phyloP scores from a whole-genome alignment of 2,888 invertebrate species.

The Notodonta ziczac region DNA sequence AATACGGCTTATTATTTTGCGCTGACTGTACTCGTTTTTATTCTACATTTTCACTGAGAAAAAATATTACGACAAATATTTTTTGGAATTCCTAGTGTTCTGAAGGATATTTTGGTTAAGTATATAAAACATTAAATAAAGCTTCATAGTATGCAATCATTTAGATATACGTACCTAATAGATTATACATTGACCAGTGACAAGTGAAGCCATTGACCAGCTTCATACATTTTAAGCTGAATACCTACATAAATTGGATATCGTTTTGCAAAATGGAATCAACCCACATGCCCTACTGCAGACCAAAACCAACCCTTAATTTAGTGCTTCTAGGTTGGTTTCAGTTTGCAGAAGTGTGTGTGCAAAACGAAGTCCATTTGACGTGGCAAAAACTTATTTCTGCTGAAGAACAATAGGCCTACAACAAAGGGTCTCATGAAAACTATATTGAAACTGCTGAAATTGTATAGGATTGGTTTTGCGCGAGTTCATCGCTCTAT shows the following conservation, averaged over 20 bases:
- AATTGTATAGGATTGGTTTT: slow-evolving; percentile 1
- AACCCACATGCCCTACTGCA: too few species aligned
- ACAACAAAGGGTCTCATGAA: slow-evolving; percentile 4
- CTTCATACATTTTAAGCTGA: not conserved
- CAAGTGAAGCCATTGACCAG: not conserved
- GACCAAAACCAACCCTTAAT: too few species aligned
- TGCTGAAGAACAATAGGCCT: slow-evolving; percentile 1
- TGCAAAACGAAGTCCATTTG: not conserved
- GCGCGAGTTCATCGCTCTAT: not conserved
- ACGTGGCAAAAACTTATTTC: not conserved
- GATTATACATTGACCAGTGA: too few species aligned
- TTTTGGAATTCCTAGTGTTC: too few species aligned
- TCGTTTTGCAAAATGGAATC: too few species aligned
- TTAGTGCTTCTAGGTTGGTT: too few species aligned
- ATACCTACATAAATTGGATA: not conserved
- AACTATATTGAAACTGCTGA: slow-evolving; percentile 2
- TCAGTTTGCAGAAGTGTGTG: too few species aligned
- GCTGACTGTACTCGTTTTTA: not conserved
- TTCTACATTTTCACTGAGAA: not conserved
- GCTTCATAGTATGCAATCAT: too few species aligned
- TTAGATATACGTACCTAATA: too few species aligned
- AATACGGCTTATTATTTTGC: slow-evolving; percentile 33
- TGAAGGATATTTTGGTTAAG: too few species aligned
- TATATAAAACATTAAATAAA: too few species aligned
- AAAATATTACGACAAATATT: too few species aligned